These are phyloP conservation scores for Cavia porcellus DNA, from an alignment of 2,113 vertebrate genomes.

Conservation along the genomic window DNA sequence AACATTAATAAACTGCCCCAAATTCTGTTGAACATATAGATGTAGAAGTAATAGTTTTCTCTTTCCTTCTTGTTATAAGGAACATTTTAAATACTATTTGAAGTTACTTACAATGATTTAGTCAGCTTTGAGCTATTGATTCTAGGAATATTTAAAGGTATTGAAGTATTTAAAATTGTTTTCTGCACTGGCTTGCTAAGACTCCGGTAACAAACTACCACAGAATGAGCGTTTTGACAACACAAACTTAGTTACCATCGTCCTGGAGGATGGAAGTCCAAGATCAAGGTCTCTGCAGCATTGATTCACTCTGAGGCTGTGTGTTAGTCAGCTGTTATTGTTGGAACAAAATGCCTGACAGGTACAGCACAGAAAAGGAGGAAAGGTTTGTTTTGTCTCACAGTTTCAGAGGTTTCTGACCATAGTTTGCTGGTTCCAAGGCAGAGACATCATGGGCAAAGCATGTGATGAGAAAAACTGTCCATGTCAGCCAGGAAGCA, in stretches of 20 bases:
- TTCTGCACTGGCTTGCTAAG: not conserved
- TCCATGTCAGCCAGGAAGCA: not conserved
- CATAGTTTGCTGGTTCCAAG: not conserved
- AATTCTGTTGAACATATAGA: not conserved
- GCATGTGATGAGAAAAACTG: not conserved
- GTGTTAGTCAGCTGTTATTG: not conserved
- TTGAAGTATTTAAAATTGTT: not conserved
- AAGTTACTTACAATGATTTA: not conserved
- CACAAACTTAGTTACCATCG: not conserved
- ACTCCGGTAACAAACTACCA: not conserved
- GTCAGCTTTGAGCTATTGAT: not conserved
- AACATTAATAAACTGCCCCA: not conserved
- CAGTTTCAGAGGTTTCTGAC: not conserved
- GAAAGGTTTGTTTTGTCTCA: not conserved
- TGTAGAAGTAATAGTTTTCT: not conserved
- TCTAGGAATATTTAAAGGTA: not conserved
- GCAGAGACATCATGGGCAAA: not conserved
- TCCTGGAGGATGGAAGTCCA: not conserved
- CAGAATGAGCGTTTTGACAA: not conserved
- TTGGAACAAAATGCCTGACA: not conserved
- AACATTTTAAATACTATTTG: constrained; percentile 24
- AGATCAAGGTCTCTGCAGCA: not conserved
- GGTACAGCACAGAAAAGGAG: not conserved
- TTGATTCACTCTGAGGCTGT: not conserved
- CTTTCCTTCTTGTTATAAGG: not conserved